phyloP scores from a whole-genome alignment of 1,140 invertebrate species.

The Akabosia matsudoensis region DNA sequence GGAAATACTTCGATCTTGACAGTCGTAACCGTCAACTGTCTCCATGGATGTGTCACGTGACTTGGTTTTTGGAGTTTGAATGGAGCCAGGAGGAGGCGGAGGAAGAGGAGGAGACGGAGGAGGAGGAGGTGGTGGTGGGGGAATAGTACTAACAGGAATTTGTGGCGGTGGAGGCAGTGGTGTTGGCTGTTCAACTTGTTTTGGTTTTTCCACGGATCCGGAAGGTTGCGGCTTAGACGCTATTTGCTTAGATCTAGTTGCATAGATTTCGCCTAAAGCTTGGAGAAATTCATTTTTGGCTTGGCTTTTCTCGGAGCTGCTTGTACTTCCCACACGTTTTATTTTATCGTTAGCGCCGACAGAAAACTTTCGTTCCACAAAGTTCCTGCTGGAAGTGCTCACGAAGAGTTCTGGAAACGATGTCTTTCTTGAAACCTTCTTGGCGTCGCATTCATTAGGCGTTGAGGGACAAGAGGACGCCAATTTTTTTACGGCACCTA shows the following conservation, averaged over 20 bases:
- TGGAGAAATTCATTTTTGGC: slow-evolving; percentile 5
- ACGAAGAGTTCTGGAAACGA: slow-evolving; percentile 14
- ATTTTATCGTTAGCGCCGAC: neutral
- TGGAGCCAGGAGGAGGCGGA: too few species aligned
- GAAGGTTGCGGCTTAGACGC: too few species aligned
- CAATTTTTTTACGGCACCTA: neutral
- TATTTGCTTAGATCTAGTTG: neutral
- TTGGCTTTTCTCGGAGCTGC: neutral
- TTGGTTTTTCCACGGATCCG: too few species aligned
- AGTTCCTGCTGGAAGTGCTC: neutral
- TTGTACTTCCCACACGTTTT: too few species aligned
- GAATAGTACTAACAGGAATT: too few species aligned
- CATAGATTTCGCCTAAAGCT: slow-evolving; percentile 5
- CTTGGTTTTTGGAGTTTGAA: too few species aligned
- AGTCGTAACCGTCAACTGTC: neutral
- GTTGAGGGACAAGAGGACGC: neutral
- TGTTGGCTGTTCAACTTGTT: too few species aligned
- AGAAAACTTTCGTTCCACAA: neutral
- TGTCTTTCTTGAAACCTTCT: neutral
- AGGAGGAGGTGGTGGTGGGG: neutral
- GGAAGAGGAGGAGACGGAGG: neutral
- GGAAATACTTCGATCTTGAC: slow-evolving; percentile 14
- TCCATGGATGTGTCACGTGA: neutral
- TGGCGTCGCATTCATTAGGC: neutral
- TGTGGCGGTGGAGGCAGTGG: too few species aligned